Base-by-base conservation (phyloP, 2,888 invertebrate species). In the Drosophila formosana region DNA sequence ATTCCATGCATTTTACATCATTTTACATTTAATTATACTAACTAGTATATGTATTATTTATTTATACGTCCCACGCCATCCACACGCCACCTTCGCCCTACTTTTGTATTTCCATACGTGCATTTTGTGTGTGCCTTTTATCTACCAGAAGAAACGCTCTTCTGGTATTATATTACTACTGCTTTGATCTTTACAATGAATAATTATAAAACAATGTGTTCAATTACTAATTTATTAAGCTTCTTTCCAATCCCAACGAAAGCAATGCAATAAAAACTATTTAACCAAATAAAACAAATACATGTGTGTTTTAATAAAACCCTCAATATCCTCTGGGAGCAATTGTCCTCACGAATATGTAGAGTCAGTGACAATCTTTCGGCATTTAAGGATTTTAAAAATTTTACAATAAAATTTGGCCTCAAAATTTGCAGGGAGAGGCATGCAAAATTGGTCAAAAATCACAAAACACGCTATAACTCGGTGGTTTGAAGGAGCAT, bases 1-100 rank as follows among this genome's bases (percentile, higher is more conserved):
- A 84, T 84, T 84, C 85, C 83, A 76, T 84, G 86, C 86, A 85
- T 86, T 81, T 77, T 56, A 61, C 32, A 41, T 4, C 26, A 45
- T 32, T 46, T 34, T 37, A 37, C 37, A 37, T 3, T 37, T 34
- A 52, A 30, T 32, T 52, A 32, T 28, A 62, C 60, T 56, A 52
- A 61, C 23, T 37, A 47, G 18, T 49, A 41, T 66, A 58, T 51
- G 28, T 41, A 55, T 43, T 61, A 73, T 69, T 69, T 76, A 75
- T 66, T 66, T 63, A 60, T 45, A 32, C 13, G n/a, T 6, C 13
- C 39, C 32, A 46, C 37, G 13, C 34, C 53, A 34, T 18, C 37
- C 13, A 13, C 32, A 46, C 47, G 13, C 34, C 53, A 34, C 7
- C 37, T 45, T 23, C 28, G 13, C 8, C 34, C 11, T 43, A 39